These are phyloP conservation scores for Machaerirhynchus nigripectus DNA, from an alignment of 2,113 vertebrate species.

Conservation along the genomic window DNA sequence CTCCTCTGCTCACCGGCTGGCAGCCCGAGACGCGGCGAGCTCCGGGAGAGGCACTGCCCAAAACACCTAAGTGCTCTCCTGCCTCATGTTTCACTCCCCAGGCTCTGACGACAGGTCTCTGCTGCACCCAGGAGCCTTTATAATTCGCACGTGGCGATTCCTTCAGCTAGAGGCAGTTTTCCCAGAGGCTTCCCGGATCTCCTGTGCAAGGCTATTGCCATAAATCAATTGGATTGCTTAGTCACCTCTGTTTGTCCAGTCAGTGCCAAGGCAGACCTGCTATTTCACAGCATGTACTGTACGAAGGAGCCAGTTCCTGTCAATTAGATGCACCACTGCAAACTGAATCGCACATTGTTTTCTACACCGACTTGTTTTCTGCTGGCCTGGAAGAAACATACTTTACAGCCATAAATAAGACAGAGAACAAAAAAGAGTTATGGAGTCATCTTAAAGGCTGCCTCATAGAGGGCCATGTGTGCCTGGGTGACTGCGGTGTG, in stretches of 20 bases:
- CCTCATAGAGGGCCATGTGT: background rate
- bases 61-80: background rate
- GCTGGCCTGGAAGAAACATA: background rate
- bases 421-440: background rate
- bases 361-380: background rate
- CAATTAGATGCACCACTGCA: slow-evolving; percentile 28
- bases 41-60: background rate
- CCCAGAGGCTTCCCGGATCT: slow-evolving; percentile 51
- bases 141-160: background rate
- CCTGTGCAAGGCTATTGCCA: slow-evolving; percentile 27
- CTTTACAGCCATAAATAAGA: slow-evolving; percentile 13
- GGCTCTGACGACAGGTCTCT: background rate
- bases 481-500: background rate
- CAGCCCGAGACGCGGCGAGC: background rate
- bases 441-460: background rate
- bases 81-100: background rate
- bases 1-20: background rate
- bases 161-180: slow-evolving; percentile 4
- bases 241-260: slow-evolving; percentile 59
- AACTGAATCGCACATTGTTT: slow-evolving; percentile 23
- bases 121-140: background rate
- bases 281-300: slow-evolving; percentile 67
- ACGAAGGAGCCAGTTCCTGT: slow-evolving; percentile 43
- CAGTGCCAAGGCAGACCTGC: slow-evolving; percentile 51
- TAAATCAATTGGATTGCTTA: slow-evolving; percentile 56